A percentile compares a stretch with the other conserved stretches of the same genome.
phyloP scores from a whole-genome alignment of 2,797 vertebrate genomes.

The Sorex maritimensis region DNA sequence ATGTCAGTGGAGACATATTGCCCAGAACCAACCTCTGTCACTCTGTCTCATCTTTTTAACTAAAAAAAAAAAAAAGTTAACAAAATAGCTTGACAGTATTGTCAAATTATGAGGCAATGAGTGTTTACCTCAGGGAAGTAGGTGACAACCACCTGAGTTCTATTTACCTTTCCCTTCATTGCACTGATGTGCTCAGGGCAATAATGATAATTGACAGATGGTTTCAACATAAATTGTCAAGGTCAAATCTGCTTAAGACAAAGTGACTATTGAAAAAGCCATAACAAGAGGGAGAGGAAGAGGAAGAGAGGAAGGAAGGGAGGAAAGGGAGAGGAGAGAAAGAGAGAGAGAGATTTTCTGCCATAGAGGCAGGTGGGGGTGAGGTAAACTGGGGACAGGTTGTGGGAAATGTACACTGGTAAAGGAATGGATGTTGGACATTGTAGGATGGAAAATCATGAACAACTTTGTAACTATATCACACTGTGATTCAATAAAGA shows the following conservation, averaged over 20 bases:
- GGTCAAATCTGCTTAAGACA: neutral
- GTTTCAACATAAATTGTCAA: neutral
- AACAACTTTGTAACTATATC: too few relatives aligned
- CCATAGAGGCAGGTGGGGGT: too few relatives aligned
- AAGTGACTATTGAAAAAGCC: constrained; percentile 28
- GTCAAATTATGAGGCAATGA: neutral
- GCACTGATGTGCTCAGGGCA: neutral
- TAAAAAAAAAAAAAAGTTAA: neutral
- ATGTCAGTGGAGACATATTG: neutral
- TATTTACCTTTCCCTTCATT: neutral
- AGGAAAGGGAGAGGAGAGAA: neutral
- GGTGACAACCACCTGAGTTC: neutral
- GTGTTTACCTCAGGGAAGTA: constrained; percentile 12
- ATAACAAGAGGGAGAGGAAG: neutral
- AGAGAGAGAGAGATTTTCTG: too few relatives aligned
- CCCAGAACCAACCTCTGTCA: neutral
- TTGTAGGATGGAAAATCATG: too few relatives aligned
- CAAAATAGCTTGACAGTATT: constrained; percentile 45
- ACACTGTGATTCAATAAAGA: too few relatives aligned
- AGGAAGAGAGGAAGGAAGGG: too few relatives aligned
- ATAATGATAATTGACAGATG: neutral
- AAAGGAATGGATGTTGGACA: too few relatives aligned
- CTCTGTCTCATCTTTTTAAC: constrained; percentile 18
- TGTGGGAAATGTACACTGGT: too few relatives aligned
- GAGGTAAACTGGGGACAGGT: too few relatives aligned